These are phyloP conservation scores for Cygnus atratus DNA, from an alignment of 2,113 vertebrate species.

Conservation along the genomic window DNA sequence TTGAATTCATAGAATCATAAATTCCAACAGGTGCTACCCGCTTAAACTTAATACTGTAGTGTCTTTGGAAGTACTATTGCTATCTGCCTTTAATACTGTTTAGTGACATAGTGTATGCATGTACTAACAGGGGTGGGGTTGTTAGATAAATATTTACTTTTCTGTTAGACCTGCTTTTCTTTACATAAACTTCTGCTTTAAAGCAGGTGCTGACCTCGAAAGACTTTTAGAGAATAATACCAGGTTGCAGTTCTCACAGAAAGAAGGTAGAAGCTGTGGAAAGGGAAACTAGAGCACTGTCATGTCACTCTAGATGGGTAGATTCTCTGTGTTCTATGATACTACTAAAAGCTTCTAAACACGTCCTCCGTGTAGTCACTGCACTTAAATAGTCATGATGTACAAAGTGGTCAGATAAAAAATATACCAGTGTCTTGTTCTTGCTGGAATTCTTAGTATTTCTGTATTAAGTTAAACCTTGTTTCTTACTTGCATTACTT, in stretches of 20 bases:
- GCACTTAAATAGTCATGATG: not conserved
- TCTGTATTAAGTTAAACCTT: not conserved
- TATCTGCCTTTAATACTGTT: not conserved
- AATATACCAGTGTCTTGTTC: not conserved
- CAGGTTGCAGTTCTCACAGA: not conserved
- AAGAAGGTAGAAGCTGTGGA: not conserved
- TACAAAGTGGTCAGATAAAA: not conserved
- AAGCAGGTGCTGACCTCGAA: not conserved
- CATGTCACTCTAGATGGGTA: rapidly evolving
- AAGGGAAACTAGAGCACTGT: not conserved
- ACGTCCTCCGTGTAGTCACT: not conserved
- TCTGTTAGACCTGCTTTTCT: conserved; percentile 8
- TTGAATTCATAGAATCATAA: not conserved
- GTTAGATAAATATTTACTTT: conserved; percentile 25
- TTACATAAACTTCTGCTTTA: not conserved
- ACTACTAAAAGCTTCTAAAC: not conserved
- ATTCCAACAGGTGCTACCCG: not conserved
- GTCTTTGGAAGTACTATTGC: not conserved
- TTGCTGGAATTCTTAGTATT: not conserved
- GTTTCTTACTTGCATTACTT: not conserved
- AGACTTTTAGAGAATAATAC: not conserved
- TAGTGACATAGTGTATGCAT: not conserved
- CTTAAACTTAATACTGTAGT: not conserved
- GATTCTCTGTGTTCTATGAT: not conserved
- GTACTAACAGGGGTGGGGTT: not conserved